phyloP scores from a whole-genome alignment of 1,140 invertebrate species.

The Solenopsis invicta region DNA sequence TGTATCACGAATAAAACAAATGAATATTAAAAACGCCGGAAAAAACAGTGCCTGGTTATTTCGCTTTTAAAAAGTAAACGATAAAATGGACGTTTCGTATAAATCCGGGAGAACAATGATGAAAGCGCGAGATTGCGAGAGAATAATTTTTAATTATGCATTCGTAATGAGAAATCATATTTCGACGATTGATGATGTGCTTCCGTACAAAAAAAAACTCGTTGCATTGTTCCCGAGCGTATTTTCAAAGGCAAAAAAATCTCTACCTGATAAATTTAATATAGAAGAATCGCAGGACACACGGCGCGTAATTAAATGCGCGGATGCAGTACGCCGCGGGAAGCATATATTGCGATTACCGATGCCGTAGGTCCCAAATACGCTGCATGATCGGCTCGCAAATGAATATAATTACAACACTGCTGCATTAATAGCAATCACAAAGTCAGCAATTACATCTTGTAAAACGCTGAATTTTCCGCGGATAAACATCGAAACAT shows the following conservation, averaged over 20 bases:
- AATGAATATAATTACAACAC: slow-evolving; percentile 50
- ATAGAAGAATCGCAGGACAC: background rate
- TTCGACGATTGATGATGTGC: background rate
- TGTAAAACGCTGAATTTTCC: slow-evolving; percentile 20
- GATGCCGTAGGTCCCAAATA: background rate
- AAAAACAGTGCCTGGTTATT: no score
- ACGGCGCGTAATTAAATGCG: background rate
- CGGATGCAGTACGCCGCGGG: background rate
- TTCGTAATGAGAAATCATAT: background rate
- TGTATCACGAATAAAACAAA: background rate
- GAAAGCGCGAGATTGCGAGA: background rate
- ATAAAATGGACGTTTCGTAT: background rate
- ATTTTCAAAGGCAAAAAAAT: slow-evolving; percentile 14
- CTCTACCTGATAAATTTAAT: background rate
- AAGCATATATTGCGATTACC: slow-evolving; percentile 34
- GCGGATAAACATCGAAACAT: slow-evolving; percentile 13
- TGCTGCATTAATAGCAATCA: slow-evolving; percentile 45
- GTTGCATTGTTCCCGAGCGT: background rate
- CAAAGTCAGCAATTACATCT: slow-evolving; percentile 33
- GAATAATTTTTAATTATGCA: slow-evolving; percentile 35
- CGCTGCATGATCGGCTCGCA: slow-evolving; percentile 1
- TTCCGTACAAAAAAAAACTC: slow-evolving; percentile 16
- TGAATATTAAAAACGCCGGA: background rate
- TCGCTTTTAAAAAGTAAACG: background rate
- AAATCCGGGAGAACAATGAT: background rate